phyloP scores from a whole-genome alignment of 2,888 invertebrate genomes.

The Hyalella azteca region DNA sequence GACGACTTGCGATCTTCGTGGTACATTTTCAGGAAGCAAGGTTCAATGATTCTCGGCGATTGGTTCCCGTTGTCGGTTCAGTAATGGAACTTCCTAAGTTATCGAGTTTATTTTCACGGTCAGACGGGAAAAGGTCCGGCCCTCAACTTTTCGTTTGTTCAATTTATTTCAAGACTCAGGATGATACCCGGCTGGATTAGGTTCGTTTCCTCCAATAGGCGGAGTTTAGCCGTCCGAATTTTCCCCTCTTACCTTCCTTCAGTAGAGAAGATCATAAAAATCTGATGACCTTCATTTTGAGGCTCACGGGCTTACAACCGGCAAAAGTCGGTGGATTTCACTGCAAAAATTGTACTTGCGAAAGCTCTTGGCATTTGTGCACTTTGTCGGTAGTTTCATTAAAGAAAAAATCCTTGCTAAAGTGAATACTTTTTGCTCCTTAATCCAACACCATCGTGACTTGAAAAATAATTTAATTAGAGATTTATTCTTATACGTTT shows the following conservation, averaged over 20 bases:
- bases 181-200: constrained; percentile 1
- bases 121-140: background rate
- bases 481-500: too few relatives aligned
- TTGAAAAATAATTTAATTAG: too few relatives aligned
- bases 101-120: background rate
- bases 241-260: background rate
- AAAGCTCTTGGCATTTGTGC: too few relatives aligned
- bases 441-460: too few relatives aligned
- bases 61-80: background rate
- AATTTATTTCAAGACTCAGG: background rate
- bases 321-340: constrained; percentile 2
- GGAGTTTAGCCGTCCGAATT: constrained; percentile 17
- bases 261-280: background rate
- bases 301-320: background rate
- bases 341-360: background rate
- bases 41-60: background rate
- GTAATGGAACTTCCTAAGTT: background rate
- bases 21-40: too few relatives aligned
- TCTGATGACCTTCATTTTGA: constrained; percentile 12
- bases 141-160: background rate
- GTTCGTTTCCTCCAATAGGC: constrained; percentile 14
- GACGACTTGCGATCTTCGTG: too few relatives aligned
- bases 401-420: too few relatives aligned
- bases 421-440: too few relatives aligned
- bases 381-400: too few relatives aligned